Percentiles rank a stretch among this genome's conserved stretches.
phyloP scores from a whole-genome alignment of 2,888 invertebrate species.

The Eudasyphora cyanicolor region DNA sequence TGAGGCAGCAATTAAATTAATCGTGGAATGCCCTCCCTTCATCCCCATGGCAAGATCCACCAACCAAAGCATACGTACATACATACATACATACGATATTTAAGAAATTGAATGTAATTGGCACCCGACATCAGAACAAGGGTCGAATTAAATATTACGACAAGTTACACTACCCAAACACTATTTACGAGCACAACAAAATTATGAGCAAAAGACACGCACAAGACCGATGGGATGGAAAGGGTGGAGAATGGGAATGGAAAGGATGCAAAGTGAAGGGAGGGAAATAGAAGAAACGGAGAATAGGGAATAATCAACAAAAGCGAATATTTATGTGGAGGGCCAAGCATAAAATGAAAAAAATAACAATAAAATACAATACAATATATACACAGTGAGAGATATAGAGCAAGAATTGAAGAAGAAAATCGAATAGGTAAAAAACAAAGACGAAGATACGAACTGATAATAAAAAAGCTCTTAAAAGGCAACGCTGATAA shows the following conservation, averaged over 20 bases:
- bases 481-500: background rate
- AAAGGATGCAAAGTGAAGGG: no score
- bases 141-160: no score
- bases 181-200: background rate
- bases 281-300: no score
- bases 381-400: background rate
- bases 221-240: background rate
- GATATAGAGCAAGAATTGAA: background rate
- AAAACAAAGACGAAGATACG: constrained; percentile 24
- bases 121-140: no score
- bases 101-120: background rate
- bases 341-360: background rate
- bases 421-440: constrained; percentile 17
- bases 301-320: no score
- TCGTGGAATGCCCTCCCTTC: background rate
- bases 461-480: constrained; percentile 18
- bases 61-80: background rate
- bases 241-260: background rate
- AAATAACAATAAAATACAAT: background rate
- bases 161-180: no score
- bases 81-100: background rate
- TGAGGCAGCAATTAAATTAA: constrained; percentile 21
- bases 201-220: constrained; percentile 25
- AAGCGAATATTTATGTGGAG: background rate
- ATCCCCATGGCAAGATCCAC: background rate